Percentiles rank a stretch among this genome's conserved stretches.
phyloP scores from a whole-genome alignment of 2,888 invertebrate species.

The Pheosia gnoma region DNA sequence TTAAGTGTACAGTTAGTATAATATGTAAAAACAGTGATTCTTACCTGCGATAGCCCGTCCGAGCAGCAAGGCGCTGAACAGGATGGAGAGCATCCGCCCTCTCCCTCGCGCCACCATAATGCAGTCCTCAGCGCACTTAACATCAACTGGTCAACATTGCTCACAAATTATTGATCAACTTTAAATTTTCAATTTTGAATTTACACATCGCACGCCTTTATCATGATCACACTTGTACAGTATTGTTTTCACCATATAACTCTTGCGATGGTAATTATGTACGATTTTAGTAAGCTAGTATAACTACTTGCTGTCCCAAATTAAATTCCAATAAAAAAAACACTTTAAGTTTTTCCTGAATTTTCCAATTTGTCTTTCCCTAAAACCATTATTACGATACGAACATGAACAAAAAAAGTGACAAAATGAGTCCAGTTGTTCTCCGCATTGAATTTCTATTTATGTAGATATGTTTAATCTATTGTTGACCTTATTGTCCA shows the following conservation, averaged over 20 bases:
- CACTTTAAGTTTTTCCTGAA: too few species aligned
- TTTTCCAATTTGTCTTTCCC: too few species aligned
- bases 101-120: conserved; percentile 68
- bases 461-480: too few species aligned
- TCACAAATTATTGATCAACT: conserved; percentile 31
- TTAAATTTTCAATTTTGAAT: conserved; percentile 18
- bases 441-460: too few species aligned
- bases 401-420: too few species aligned
- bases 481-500: too few species aligned
- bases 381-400: too few species aligned
- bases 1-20: neutral
- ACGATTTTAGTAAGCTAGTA: too few species aligned
- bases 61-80: conserved; percentile 76
- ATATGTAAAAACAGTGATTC: conserved; percentile 19
- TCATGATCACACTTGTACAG: conserved; percentile 6
- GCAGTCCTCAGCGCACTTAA: conserved; percentile 38
- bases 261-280: neutral
- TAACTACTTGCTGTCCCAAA: too few species aligned
- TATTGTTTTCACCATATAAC: neutral
- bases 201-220: conserved; percentile 19
- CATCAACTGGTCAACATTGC: conserved; percentile 59
- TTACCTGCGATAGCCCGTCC: conserved; percentile 78
- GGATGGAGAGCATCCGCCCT: conserved; percentile 70
- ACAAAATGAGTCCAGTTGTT: too few species aligned
- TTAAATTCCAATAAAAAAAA: too few species aligned